Base-by-base conservation (phyloP, 2,797 vertebrate genomes). In the Rhinogobio ventralis region DNA sequence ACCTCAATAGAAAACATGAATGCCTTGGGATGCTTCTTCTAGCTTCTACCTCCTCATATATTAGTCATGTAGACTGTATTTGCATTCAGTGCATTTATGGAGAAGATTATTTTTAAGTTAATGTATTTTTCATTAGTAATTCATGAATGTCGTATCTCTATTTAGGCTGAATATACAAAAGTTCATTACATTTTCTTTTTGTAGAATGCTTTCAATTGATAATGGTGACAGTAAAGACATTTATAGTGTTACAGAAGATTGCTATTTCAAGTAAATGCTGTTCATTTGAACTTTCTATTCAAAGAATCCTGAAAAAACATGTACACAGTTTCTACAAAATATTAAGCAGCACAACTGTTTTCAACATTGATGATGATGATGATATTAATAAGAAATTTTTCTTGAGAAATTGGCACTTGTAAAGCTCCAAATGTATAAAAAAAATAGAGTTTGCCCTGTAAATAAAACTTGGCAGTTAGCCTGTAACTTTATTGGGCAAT, bases 31-130 rank as follows among this genome's bases (percentile, higher is more conserved):
- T 79, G 46, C 78, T 67, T 81, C 60, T 3, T 46, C n/a, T 49
- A 46, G n/a, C 14, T 30, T 73, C 39, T 42, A 23, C 45, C 42
- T 72, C 28, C 49, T 42, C 23, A 39, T 69, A 53, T 49, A 71
- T 81, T 72, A 79, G 28, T 84, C 75, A 79, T 71, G 36, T 25
- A n/a, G 82, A 77, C 33, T 51, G 11, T 42, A 28, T 68, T 78
- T 69, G 20, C 51, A 57, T 55, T 66, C 14, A 49, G 73, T 23
- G 17, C n/a, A 45, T 81, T 42, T 67, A 72, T 57, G 7, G 23
- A 45, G 45, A n/a, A 30, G 64, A 72, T 79, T 62, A 39, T n/a
- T 62, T 84, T 79, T n/a, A 69, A 60, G 15, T 6, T 23, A 42
- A 20, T 53, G 30, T 28, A 39, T 83, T 62, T 72, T 28, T 6